Percentiles rank a stretch among this genome's conserved stretches.
These are phyloP conservation scores for Orius insidiosus DNA, from an alignment of 1,140 invertebrate genomes.

Conservation along the genomic window DNA sequence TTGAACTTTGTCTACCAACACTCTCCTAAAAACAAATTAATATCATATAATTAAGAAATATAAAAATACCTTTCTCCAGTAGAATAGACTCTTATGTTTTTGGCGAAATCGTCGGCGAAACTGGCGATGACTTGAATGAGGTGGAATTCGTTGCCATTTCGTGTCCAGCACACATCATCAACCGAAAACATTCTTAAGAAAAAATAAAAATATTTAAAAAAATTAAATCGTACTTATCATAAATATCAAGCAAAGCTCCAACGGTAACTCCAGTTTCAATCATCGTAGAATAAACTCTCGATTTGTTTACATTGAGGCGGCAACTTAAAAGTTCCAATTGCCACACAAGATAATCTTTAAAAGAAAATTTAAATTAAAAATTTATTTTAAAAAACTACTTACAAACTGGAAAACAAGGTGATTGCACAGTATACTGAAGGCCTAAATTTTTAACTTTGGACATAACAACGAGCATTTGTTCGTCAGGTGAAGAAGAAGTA, in stretches of 20 bases:
- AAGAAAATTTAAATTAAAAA: slow-evolving; percentile 6
- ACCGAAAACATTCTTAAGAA: slow-evolving; percentile 43
- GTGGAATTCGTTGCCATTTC: slow-evolving; percentile 60
- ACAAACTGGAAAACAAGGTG: slow-evolving; percentile 57
- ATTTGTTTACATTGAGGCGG: slow-evolving; percentile 42
- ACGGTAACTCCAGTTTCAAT: slow-evolving; percentile 49
- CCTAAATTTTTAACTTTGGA: slow-evolving; percentile 56
- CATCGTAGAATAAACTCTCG: slow-evolving; percentile 48
- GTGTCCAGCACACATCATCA: slow-evolving; percentile 56
- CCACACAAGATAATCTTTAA: slow-evolving; percentile 46
- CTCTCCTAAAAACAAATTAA: slow-evolving; percentile 29
- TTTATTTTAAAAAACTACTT: slow-evolving; percentile 20
- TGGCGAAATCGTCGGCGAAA: slow-evolving; percentile 41
- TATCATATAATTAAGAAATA: slow-evolving; percentile 5
- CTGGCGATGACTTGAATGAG: slow-evolving; percentile 46
- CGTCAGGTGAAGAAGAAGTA: slow-evolving; percentile 29
- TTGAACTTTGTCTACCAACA: slow-evolving; percentile 41
- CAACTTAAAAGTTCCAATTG: slow-evolving; percentile 58
- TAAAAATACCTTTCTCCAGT: slow-evolving; percentile 29
- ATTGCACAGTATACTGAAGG: slow-evolving; percentile 49
- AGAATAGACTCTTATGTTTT: slow-evolving; percentile 31
- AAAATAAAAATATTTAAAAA: too few relatives aligned
- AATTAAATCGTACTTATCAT: slow-evolving; percentile 38
- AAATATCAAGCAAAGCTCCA: slow-evolving; percentile 52
- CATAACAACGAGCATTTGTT: slow-evolving; percentile 46